phyloP scores from a whole-genome alignment of 2,797 vertebrate species.

The Kryptopterus vitreolus region DNA sequence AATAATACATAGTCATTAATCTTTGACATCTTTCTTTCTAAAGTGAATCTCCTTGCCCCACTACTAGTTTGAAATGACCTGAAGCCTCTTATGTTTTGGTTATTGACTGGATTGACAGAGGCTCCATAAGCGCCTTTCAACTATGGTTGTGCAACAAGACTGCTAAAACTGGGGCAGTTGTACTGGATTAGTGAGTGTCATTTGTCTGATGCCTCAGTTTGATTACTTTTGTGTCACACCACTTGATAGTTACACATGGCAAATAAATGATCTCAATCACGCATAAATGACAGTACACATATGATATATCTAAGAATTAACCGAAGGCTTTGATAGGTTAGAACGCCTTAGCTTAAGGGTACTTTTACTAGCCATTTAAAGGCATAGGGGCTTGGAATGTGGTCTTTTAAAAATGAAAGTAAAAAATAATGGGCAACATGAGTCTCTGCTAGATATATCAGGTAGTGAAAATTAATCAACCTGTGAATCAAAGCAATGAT shows the following conservation, averaged over 20 bases:
- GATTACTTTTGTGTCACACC: conserved; percentile 41
- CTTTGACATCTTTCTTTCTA: background rate
- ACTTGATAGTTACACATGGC: conserved; percentile 36
- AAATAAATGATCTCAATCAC: background rate
- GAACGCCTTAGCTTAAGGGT: background rate
- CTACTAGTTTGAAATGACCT: conserved; percentile 14
- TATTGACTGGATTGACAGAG: conserved; percentile 40
- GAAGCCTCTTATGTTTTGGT: background rate
- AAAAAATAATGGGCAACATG: background rate
- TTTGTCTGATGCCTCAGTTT: conserved; percentile 43
- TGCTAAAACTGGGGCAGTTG: conserved; percentile 53
- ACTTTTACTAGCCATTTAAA: background rate
- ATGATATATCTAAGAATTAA: background rate
- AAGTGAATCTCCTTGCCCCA: conserved; percentile 7
- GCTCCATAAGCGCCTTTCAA: conserved; percentile 53
- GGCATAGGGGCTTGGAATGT: background rate
- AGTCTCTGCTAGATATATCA: background rate
- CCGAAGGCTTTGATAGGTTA: background rate
- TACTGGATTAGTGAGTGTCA: conserved; percentile 56
- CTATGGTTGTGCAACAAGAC: conserved; percentile 49
- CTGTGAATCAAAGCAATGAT: background rate
- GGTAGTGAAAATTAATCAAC: background rate
- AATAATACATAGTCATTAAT: conserved; percentile 2
- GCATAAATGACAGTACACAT: conserved; percentile 10
- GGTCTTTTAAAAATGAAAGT: background rate